Evolutionary conservation across 2,113 vertebrate genomes (phyloP), one percentile per base, ranked within the genome.

Genomic region (Electrona antarctica): DNA sequence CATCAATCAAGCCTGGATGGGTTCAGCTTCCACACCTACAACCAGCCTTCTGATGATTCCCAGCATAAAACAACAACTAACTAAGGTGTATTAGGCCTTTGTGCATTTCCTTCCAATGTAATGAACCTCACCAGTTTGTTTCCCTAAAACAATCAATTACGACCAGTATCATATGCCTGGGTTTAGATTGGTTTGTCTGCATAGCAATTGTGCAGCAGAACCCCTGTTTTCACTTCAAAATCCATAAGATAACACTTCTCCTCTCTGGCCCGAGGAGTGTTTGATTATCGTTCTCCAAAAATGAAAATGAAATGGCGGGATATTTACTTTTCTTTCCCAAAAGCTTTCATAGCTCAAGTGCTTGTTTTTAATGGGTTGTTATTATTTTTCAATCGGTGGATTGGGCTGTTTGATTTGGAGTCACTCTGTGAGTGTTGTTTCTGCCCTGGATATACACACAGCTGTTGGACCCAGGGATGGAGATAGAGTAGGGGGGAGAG

Each of bases 301-400:
- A 84, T 80, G 81, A 83, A 87, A 90, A 90, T 89, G 84, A 87
- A 91, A 86, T 87, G 61, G 67, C 76, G 68, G 69, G 78, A 81
- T 92, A 92, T 91, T 93, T 87, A 87, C 90, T 91, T 91, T 90
- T 88, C 85, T 67, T 75, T 58, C 74, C 82, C 77, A 84, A 84
- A 88, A 80, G 91, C 88, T 93, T 93, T 90, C 78, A 91, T 85
- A 91, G 91, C 85, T 90, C 82, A 91, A 92, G 82, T 89, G 91
- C 82, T 91, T 92, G 89, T 92, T 92, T 94, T 93, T 58, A 92
- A 83, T 88, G 76, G 88, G 72, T 73, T 92, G 90, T 91, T 93
- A 83, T 92, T 92, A 91, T 91, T 93, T 93, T 92, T 90, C 91
- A 91, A 92, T 91, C 83, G 91, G 75, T 78, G 89, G 87, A 91